Base-by-base conservation (phyloP, 2,888 invertebrate species). In the Rotaria magnacalcarata region DNA sequence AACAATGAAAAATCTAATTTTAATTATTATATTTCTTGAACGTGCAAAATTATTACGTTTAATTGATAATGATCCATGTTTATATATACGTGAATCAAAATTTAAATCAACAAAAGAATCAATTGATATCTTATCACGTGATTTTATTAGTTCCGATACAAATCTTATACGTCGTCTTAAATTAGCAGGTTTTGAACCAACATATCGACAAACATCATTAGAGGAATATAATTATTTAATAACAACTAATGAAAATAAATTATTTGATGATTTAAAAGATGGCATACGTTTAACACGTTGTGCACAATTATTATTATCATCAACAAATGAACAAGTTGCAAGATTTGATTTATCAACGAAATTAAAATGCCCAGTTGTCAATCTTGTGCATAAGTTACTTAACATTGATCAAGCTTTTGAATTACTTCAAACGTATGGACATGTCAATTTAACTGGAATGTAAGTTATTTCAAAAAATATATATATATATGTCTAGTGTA, bases 141-240 rank as follows among this genome's bases (percentile, higher is more conserved):
- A 80, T 80, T 80, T 80, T 47, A 80, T 80, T 47, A 80, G 80
- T 47, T 47, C 80, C 0, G 80, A 80, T 80, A 80, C 80, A 24
- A 80, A 80, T 80, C 80, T 80, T 47, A 47, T 80, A 7, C 80
- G 80, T 47, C 80, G 80, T 47, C n/a, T 80, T 47, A 80, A 80
- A 80, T 47, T 80, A 80, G 80, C 80, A 19, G 80, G 80, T 0
- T 96, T 95, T 89, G 92, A 93, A 0, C 93, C 96, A 0, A 92
- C 92, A 24, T 94, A 96, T 90, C 94, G 94, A 87, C 96, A 96
- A 91, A 94, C 93, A 0, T 94, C 93, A 89, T 92, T 96, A 43
- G 95, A 96, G 89, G 96, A 96, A 91, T 96, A 94, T 90, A 94
- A 96, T 91, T 96, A 94, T 90, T 94, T 95, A 0, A 95, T 96